These are phyloP conservation scores for Rhorus exstirpatorius DNA, from an alignment of 2,888 invertebrate species.

Conservation along the genomic window DNA sequence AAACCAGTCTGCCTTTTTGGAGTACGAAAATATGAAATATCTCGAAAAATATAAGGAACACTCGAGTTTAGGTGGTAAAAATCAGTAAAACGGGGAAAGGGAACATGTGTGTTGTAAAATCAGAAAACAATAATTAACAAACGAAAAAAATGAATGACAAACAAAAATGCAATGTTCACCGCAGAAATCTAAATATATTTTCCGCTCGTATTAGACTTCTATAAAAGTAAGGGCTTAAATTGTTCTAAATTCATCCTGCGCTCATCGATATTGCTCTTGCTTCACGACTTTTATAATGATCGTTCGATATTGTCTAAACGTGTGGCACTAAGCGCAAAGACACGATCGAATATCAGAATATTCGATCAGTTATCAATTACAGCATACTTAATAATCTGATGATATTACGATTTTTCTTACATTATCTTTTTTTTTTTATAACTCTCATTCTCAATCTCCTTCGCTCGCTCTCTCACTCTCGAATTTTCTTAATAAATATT, in stretches of 20 bases:
- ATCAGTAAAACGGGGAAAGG: too few species aligned
- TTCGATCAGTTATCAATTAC: conserved; percentile 50
- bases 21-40: too few species aligned
- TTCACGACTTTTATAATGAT: conserved; percentile 63
- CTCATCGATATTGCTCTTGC: conserved; percentile 70
- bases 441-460: conserved; percentile 4
- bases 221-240: conserved; percentile 69
- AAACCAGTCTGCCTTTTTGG: too few species aligned
- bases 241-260: conserved; percentile 66
- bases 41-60: too few species aligned
- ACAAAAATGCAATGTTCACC: conserved; percentile 13
- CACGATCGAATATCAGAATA: conserved; percentile 55
- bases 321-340: conserved; percentile 61
- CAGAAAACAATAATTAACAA: background rate
- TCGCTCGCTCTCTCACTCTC: conserved; percentile 15
- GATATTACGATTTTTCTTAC: conserved; percentile 35
- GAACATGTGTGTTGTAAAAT: too few species aligned
- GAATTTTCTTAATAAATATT: conserved; percentile 31
- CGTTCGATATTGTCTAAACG: conserved; percentile 69
- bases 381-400: conserved; percentile 25
- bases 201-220: conserved; percentile 62
- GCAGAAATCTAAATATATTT: conserved; percentile 70
- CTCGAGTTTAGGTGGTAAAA: too few species aligned
- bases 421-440: background rate
- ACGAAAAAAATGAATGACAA: conserved; percentile 4